Evolutionary conservation across 2,888 invertebrate species (phyloP).

Genomic region (Phengaris alcon): DNA sequence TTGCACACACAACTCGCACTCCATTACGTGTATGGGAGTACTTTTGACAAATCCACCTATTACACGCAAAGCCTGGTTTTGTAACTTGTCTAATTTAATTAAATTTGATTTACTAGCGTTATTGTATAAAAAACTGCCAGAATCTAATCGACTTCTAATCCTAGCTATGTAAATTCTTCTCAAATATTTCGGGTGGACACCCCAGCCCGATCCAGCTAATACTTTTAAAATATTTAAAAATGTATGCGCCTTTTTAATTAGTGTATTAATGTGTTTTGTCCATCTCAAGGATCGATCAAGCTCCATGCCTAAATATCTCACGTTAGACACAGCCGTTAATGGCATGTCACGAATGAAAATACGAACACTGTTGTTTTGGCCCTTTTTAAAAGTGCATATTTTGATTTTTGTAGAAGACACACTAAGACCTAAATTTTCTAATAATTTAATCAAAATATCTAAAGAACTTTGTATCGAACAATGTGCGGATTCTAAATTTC

Average conservation of each 20-base stretch:
- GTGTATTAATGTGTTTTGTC: background rate
- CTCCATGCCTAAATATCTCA: no score
- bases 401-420: background rate
- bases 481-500: background rate
- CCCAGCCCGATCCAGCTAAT: conserved; percentile 27
- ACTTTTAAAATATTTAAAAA: conserved; percentile 24
- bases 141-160: conserved; percentile 27
- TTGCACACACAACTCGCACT: conserved; percentile 14
- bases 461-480: conserved; percentile 16
- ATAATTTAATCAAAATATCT: background rate
- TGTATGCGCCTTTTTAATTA: background rate
- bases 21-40: no score
- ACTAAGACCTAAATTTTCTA: conserved; percentile 17
- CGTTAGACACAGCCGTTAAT: no score
- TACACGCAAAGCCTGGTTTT: no score
- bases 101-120: background rate
- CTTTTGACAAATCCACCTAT: background rate
- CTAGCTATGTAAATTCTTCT: conserved; percentile 23
- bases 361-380: background rate
- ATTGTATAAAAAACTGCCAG: conserved; percentile 19
- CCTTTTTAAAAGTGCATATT: conserved; percentile 13
- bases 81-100: no score
- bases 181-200: conserved; percentile 28
- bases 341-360: background rate
- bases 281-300: no score